A percentile compares a stretch with the other conserved stretches of the same genome.
Conservation (phyloP, 2,888 invertebrate species). For the Cremastinae sp. region DNA sequence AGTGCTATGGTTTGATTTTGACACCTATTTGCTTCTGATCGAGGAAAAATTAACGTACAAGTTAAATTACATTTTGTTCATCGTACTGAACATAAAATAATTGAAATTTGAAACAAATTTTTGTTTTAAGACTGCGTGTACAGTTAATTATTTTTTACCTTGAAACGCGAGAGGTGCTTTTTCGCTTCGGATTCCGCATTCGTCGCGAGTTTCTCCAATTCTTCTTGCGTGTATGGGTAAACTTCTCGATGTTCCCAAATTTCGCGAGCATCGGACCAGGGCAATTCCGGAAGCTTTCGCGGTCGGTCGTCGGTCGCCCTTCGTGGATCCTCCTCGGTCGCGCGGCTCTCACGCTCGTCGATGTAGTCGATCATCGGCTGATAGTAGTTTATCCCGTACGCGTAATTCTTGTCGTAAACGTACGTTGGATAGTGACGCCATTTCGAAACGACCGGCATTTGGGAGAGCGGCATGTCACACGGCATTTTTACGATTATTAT, state of each 20-base stretch:
- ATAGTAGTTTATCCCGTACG: conserved; percentile 91
- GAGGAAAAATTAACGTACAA: no score
- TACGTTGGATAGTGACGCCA: conserved; percentile 82
- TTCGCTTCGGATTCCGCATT: conserved; percentile 87
- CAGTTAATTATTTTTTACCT: conserved; percentile 72
- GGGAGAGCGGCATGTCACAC: conserved; percentile 69
- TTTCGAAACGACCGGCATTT: conserved; percentile 76
- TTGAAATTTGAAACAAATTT: conserved; percentile 42
- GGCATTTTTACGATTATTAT: conserved; percentile 68
- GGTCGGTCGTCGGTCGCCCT: conserved; percentile 72
- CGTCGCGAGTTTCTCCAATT: conserved; percentile 85
- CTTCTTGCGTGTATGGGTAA: conserved; percentile 85
- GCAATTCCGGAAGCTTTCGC: conserved; percentile 85
- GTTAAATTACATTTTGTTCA: no score
- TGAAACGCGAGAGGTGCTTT: conserved; percentile 84
- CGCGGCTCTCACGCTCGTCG: conserved; percentile 84
- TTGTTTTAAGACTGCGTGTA: conserved; percentile 16
- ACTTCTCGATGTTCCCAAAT: conserved; percentile 84
- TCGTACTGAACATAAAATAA: no score
- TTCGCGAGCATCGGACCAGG: conserved; percentile 80
- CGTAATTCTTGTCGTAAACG: conserved; percentile 91
- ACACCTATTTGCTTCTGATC: no score
- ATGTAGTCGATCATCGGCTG: conserved; percentile 94
- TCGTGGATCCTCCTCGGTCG: conserved; percentile 1
- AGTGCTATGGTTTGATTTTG: no score